Percentiles rank a stretch among this genome's conserved stretches.
Conservation (phyloP, 2,888 invertebrate genomes). For the Panorpa germanica region DNA sequence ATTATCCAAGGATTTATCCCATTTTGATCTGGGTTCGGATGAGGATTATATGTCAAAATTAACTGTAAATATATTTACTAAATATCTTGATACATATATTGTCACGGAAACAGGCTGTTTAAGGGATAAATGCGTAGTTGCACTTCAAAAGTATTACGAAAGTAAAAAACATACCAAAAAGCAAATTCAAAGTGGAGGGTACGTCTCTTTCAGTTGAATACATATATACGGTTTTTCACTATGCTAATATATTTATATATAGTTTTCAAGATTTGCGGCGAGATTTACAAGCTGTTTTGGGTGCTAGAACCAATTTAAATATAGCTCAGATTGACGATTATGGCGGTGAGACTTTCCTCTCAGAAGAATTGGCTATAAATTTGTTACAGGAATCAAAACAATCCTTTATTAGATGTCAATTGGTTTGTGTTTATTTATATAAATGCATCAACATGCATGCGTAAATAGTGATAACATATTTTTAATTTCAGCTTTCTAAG, state of each 20-base stretch:
- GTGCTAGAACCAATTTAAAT: conserved; percentile 79
- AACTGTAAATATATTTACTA: conserved; percentile 62
- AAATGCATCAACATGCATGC: conserved; percentile 6
- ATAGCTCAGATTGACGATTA: conserved; percentile 91
- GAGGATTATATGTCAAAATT: conserved; percentile 58
- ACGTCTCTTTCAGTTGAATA: conserved; percentile 17
- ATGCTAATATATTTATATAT: conserved; percentile 11
- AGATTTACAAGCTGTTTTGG: conserved; percentile 85
- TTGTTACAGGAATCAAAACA: conserved; percentile 79
- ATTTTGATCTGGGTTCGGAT: conserved; percentile 62
- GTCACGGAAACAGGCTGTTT: conserved; percentile 61
- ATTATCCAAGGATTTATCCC: conserved; percentile 49
- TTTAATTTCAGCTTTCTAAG: conserved; percentile 45
- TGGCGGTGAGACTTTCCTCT: conserved; percentile 91
- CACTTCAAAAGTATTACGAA: conserved; percentile 74
- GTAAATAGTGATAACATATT: conserved; percentile 1
- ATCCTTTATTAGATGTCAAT: conserved; percentile 73
- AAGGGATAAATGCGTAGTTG: conserved; percentile 52
- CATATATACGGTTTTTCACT: conserved; percentile 8
- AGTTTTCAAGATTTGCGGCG: conserved; percentile 83
- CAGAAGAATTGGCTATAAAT: conserved; percentile 83
- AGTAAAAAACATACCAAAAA: conserved; percentile 90
- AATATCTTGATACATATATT: conserved; percentile 61
- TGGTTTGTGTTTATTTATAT: conserved; percentile 28
- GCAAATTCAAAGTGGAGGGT: conserved; percentile 74